These are phyloP conservation scores for Myotis yumanensis DNA, from an alignment of 2,113 vertebrate species.

Conservation along the genomic window DNA sequence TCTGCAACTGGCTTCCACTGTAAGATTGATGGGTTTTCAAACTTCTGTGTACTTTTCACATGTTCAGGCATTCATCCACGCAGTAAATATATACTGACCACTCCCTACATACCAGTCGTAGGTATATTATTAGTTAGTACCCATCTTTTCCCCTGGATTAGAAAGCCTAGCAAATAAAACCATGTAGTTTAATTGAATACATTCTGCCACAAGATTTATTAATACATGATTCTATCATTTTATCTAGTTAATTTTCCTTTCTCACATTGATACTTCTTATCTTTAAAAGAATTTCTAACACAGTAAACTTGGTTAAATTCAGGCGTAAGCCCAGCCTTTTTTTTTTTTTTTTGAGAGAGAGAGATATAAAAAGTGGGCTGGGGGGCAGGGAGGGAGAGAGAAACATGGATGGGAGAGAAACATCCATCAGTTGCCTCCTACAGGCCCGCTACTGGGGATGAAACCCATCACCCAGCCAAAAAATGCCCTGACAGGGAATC, in stretches of 20 bases:
- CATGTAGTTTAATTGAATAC: neutral
- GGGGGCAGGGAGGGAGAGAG: too few relatives aligned
- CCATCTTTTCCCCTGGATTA: neutral
- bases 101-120: neutral
- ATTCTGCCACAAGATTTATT: neutral
- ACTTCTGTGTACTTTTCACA: neutral
- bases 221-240: neutral
- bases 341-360: too few relatives aligned
- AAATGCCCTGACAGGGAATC: too few relatives aligned
- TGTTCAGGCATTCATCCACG: neutral
- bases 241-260: neutral
- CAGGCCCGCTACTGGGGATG: too few relatives aligned
- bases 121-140: neutral
- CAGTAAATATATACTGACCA: neutral
- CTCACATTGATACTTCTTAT: neutral
- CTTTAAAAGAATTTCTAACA: neutral
- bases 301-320: neutral
- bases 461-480: too few relatives aligned
- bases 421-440: too few relatives aligned
- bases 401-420: too few relatives aligned
- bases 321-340: neutral
- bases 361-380: too few relatives aligned
- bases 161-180: neutral
- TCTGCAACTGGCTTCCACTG: neutral
- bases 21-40: neutral